Percentiles rank a stretch among this genome's conserved stretches.
These are phyloP conservation scores for Trilocha varians DNA, from an alignment of 2,888 invertebrate species.

Conservation along the genomic window DNA sequence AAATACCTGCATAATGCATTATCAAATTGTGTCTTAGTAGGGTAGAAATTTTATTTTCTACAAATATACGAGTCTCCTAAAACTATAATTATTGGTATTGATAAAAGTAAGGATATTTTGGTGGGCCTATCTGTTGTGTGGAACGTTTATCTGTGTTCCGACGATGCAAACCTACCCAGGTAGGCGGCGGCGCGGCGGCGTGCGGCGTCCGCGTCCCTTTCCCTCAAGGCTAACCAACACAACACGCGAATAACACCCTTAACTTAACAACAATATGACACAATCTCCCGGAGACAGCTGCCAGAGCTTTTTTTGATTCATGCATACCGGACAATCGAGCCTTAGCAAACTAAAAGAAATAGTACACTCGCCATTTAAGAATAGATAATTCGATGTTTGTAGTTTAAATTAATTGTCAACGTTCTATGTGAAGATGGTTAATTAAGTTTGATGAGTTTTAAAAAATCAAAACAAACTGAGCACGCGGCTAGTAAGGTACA, in stretches of 20 bases:
- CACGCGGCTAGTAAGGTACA: background rate
- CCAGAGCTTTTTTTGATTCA: conserved; percentile 27
- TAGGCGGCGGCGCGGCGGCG: conserved; percentile 36
- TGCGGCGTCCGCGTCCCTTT: conserved; percentile 53
- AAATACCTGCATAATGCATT: too few relatives aligned
- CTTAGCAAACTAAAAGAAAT: conserved; percentile 21
- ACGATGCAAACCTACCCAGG: conserved; percentile 50
- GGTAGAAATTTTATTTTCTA: too few relatives aligned
- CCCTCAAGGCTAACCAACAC: conserved; percentile 48
- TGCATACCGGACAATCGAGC: conserved; percentile 33
- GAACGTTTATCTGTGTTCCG: conserved; percentile 25
- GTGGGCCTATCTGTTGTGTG: background rate
- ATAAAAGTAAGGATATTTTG: background rate
- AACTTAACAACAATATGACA: conserved; percentile 7
- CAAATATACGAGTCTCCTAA: too few relatives aligned
- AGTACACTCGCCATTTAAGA: conserved; percentile 10
- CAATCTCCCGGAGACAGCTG: conserved; percentile 5
- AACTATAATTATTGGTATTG: too few relatives aligned
- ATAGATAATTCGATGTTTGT: background rate
- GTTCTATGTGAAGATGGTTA: too few relatives aligned
- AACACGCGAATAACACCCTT: conserved; percentile 29
- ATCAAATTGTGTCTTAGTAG: too few relatives aligned
- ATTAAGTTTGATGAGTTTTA: too few relatives aligned
- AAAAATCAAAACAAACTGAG: background rate
- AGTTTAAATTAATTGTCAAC: too few relatives aligned